Base-by-base conservation (phyloP, 1,140 invertebrate species). In the Calycopis cecrops region DNA sequence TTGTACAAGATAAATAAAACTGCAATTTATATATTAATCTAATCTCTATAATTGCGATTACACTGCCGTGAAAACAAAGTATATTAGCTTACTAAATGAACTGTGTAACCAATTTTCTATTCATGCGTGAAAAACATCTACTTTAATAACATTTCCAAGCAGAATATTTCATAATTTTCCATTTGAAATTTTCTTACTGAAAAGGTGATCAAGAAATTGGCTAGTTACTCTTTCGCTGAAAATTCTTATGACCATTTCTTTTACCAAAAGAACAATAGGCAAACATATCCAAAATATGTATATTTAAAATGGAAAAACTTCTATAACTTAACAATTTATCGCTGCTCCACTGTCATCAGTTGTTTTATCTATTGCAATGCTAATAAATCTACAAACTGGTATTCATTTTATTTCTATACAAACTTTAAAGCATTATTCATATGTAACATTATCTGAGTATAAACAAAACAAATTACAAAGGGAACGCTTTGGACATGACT, bases 71-170 rank as follows among this genome's bases (percentile, higher is more conserved):
- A 6, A 28, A 28, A 28, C 21, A 28, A 28, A 28, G 21, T 28
- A 28, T 28, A n/a, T n/a, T n/a, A 6, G 21, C 21, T n/a, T n/a
- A 28, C 21, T 2, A 28, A 28, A 28, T 28, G 21, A 28, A 28
- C 21, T 28, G 21, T 6, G 6, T 2, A 3, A 28, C 21, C 35
- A 3, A n/a, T 8, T 37, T 17, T 44, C 16, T n/a, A 3, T 37
- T 44, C 7, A 28, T 16, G 12, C 6, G 40, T 1, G 40, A 9
- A 44, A 44, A 44, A 44, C 12, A 16, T 9, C 14, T 14, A 12
- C 6, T 14, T 16, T 16, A 44, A 44, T 44, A 7, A 44, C 40
- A 16, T 44, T 44, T 40, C 14, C 38, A 40, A 40, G 38, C 38
- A n/a, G n/a, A 14, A 17, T 16, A 14, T 40, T 40, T 40, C n/a